Percentiles rank a stretch among this genome's conserved stretches.
Evolutionary conservation across 2,113 vertebrate genomes (phyloP).

Genomic region (Hassar affinis): DNA sequence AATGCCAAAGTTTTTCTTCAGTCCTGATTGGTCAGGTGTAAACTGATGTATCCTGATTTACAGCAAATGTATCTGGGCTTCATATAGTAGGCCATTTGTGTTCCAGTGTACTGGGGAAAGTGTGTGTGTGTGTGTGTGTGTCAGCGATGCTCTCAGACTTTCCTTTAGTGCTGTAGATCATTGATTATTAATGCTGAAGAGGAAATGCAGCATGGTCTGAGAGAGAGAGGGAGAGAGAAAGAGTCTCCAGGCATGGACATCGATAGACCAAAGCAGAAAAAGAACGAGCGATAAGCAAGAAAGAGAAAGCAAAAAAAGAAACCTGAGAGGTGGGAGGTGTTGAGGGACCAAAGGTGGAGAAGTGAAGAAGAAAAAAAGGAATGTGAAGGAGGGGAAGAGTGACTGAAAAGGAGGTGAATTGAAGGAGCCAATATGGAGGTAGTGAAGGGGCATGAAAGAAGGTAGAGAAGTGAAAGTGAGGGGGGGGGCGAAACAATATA

Average conservation of each 20-base stretch:
- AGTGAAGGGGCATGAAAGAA: neutral
- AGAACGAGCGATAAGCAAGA: neutral
- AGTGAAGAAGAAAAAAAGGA: neutral
- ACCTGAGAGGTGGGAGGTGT: neutral
- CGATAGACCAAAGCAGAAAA: constrained; percentile 17
- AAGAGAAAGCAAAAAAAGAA: neutral
- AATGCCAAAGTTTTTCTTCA: neutral
- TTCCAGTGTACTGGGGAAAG: neutral
- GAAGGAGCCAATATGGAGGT: neutral
- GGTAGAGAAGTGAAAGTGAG: too few species aligned
- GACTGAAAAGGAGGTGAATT: neutral
- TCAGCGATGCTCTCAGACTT: constrained; percentile 57
- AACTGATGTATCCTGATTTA: neutral
- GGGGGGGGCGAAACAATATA: too few species aligned
- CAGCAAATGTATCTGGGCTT: neutral
- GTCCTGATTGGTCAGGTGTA: neutral
- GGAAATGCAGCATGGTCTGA: constrained; percentile 55
- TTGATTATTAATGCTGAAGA: constrained; percentile 71
- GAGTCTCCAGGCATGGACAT: neutral
- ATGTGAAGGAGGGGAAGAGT: neutral
- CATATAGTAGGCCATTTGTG: neutral
- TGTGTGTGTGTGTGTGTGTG: constrained; percentile 26
- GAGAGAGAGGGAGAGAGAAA: constrained; percentile 28
- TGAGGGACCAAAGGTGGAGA: neutral
- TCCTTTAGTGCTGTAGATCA: constrained; percentile 66